These are phyloP conservation scores for Patagioenas fasciata DNA, from an alignment of 2,113 vertebrate genomes.

Conservation along the genomic window DNA sequence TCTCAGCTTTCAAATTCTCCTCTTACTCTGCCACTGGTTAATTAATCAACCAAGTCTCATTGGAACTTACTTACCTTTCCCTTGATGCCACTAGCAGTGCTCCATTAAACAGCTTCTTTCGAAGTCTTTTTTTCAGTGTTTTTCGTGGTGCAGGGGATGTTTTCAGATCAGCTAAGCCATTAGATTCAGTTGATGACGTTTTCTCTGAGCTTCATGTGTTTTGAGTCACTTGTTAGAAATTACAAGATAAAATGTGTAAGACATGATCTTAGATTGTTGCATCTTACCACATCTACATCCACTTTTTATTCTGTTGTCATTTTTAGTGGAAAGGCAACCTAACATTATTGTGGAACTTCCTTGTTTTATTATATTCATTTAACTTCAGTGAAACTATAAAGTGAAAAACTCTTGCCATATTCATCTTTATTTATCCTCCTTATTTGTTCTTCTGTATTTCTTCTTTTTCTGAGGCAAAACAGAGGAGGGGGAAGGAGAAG, in stretches of 20 bases:
- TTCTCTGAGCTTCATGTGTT: not conserved
- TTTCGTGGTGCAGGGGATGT: not conserved
- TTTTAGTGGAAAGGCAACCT: not conserved
- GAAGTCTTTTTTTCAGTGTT: not conserved
- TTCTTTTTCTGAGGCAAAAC: not conserved
- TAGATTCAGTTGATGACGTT: not conserved
- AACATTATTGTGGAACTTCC: not conserved
- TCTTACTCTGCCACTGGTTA: not conserved
- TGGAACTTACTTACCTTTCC: not conserved
- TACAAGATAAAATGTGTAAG: not conserved
- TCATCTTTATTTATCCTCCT: not conserved
- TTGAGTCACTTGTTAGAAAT: not conserved
- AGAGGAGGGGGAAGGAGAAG: not conserved
- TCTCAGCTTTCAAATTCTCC: not conserved
- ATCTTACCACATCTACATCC: not conserved
- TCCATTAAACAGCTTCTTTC: not conserved
- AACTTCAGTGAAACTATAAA: not conserved
- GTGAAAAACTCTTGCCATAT: not conserved
- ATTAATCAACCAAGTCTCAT: not conserved
- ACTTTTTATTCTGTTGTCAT: not conserved
- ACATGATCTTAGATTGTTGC: not conserved
- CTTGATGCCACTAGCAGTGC: not conserved
- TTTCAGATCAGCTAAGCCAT: not conserved
- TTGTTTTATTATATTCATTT: not conserved
- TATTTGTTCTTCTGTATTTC: not conserved